Conservation (phyloP, 2,888 invertebrate genomes). For the Melitaea athalia region DNA sequence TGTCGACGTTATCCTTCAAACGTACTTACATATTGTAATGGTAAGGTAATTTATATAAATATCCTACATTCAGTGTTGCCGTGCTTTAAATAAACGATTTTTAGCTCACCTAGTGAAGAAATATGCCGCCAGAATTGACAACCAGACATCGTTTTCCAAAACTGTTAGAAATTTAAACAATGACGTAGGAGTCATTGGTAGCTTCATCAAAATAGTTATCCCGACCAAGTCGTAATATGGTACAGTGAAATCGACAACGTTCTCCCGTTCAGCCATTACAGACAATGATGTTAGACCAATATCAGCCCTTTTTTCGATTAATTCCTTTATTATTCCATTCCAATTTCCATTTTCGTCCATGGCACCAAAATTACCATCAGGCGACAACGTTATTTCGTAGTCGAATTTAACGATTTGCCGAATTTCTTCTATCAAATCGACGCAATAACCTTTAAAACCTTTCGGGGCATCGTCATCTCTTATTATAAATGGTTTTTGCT, state of each 20-base stretch:
- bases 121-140: slow-evolving; percentile 96
- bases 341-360: slow-evolving; percentile 94
- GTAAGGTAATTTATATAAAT: neutral
- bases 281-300: slow-evolving; percentile 96
- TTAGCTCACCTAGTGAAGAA: slow-evolving; percentile 91
- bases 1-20: neutral
- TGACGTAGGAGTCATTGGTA: slow-evolving; percentile 93
- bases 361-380: slow-evolving; percentile 92
- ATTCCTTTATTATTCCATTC: slow-evolving; percentile 92
- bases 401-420: slow-evolving; percentile 92
- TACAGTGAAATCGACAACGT: slow-evolving; percentile 98
- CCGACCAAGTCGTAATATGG: slow-evolving; percentile 99
- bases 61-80: neutral
- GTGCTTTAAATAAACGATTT: neutral
- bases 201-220: slow-evolving; percentile 97
- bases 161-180: slow-evolving; percentile 98
- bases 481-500: slow-evolving; percentile 93
- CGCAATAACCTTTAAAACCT: slow-evolving; percentile 93
- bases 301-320: slow-evolving; percentile 93
- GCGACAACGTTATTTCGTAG: slow-evolving; percentile 91
- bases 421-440: slow-evolving; percentile 95
- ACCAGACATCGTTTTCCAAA: slow-evolving; percentile 97
- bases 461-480: slow-evolving; percentile 85
- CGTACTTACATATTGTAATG: slow-evolving; percentile 1
- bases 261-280: slow-evolving; percentile 98